Base-by-base conservation (phyloP, 1,140 invertebrate species). In the Zaprionus africanus region DNA sequence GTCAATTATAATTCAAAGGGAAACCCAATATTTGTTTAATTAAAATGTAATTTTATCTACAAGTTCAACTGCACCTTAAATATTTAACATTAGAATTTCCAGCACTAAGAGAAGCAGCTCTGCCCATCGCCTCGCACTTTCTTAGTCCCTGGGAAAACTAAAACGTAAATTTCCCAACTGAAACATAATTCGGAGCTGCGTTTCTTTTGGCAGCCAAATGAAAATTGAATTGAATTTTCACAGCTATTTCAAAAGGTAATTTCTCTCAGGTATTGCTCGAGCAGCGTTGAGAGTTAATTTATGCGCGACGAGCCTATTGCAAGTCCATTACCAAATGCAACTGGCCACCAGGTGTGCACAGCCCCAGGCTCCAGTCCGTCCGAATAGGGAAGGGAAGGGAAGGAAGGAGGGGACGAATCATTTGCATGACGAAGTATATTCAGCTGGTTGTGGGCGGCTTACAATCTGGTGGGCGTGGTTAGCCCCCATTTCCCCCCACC, bases 381-480 rank as follows among this genome's bases (percentile, higher is more conserved):
- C 22, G 22, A 22, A 22, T 22, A 1, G 22, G 22, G 22, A 1
- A 1, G 22, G 1, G 53, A 69, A 41, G 34, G 57, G 34, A 26
- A 38, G 65, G 64, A 41, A 24, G 57, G n/a, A 26, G 31, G 65
- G 64, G 51, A 56, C n/a, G 19, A 56, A 70, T 75, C 38, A 75
- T 75, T 75, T 75, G 72, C 66, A 70, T 75, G 72, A 70, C 61
- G 72, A 70, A 63, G 53, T 60, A 75, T 63, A 75, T 75, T 57
- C 65, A 41, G 72, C 38, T 56, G 62, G 17, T 41, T 43, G 59
- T 49, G 67, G 73, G 54, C 53, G 54, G 51, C 26, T 26, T 28
- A 41, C 46, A 54, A 41, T 58, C 49, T 46, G 57, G 46, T 7
- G 49, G 22, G 9, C 43, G 58, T 22, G 36, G 15, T 17, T 56